These are phyloP conservation scores for Mystacornis crossleyi DNA, from an alignment of 2,113 vertebrate species.

Conservation along the genomic window DNA sequence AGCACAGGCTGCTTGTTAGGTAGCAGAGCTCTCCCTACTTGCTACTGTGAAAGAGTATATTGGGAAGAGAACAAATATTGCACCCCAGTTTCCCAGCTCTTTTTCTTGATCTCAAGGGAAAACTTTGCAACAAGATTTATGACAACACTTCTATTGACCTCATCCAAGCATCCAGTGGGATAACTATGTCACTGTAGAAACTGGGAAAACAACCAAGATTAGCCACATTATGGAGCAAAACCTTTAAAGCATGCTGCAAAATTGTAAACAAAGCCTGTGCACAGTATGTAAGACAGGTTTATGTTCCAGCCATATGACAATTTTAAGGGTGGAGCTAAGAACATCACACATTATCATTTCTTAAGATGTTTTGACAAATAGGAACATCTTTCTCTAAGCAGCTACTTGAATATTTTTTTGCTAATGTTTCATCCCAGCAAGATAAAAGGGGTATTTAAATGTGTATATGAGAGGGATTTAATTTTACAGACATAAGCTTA, in stretches of 20 bases:
- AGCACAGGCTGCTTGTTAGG: not conserved
- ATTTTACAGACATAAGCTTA: not conserved
- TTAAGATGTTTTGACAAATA: not conserved
- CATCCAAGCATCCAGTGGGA: not conserved
- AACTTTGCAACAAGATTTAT: not conserved
- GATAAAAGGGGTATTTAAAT: not conserved
- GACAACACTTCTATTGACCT: not conserved
- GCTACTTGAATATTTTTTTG: not conserved
- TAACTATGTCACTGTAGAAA: not conserved
- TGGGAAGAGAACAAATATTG: not conserved
- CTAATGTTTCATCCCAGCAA: not conserved
- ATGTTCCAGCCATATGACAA: not conserved
- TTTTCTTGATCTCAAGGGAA: not conserved
- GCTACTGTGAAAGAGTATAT: not conserved
- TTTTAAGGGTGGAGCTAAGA: not conserved
- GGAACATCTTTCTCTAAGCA: not conserved
- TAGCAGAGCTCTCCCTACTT: not conserved
- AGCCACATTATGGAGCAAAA: not conserved
- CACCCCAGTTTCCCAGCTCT: not conserved
- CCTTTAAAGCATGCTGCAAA: not conserved
- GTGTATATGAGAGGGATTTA: not conserved
- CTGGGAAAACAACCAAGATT: not conserved
- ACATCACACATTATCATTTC: not conserved
- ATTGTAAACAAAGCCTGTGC: not conserved
- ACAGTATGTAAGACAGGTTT: accelerated